Percentiles rank a stretch among this genome's conserved stretches.
Conservation (phyloP, 2,797 vertebrate species). For the Centropyge bicolor region DNA sequence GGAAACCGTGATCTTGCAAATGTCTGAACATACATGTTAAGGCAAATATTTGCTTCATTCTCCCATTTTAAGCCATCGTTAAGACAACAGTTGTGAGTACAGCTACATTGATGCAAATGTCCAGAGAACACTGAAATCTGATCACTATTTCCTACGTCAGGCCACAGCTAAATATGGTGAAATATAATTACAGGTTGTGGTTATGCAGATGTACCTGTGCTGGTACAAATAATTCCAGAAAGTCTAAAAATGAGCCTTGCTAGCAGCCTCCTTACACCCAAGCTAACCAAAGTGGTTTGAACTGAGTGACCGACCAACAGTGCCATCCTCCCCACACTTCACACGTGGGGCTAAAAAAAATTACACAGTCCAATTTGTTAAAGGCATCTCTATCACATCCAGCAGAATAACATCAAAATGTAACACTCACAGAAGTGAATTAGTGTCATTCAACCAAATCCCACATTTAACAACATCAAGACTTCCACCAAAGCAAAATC, state of each 20-base stretch:
- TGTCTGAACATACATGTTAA: conserved; percentile 66
- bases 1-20: conserved; percentile 52
- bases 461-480: neutral
- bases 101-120: conserved; percentile 57
- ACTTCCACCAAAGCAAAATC: conserved; percentile 26
- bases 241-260: neutral
- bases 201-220: conserved; percentile 35
- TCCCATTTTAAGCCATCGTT: conserved; percentile 52
- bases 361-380: conserved; percentile 58
- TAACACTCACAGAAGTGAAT: conserved; percentile 53
- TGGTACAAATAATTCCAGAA: conserved; percentile 19
- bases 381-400: conserved; percentile 77
- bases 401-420: conserved; percentile 67
- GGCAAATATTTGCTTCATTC: conserved; percentile 70
- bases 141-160: conserved; percentile 44
- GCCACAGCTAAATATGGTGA: conserved; percentile 39
- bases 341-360: conserved; percentile 15
- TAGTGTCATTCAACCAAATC: conserved; percentile 24
- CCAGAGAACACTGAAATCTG: conserved; percentile 47
- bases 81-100: conserved; percentile 66
- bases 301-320: conserved; percentile 12
- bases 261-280: conserved; percentile 30
- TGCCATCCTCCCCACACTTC: neutral
- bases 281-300: conserved; percentile 35
- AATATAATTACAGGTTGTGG: conserved; percentile 42